phyloP scores from a whole-genome alignment of 2,113 vertebrate genomes.

The Hypanus sabinus region DNA sequence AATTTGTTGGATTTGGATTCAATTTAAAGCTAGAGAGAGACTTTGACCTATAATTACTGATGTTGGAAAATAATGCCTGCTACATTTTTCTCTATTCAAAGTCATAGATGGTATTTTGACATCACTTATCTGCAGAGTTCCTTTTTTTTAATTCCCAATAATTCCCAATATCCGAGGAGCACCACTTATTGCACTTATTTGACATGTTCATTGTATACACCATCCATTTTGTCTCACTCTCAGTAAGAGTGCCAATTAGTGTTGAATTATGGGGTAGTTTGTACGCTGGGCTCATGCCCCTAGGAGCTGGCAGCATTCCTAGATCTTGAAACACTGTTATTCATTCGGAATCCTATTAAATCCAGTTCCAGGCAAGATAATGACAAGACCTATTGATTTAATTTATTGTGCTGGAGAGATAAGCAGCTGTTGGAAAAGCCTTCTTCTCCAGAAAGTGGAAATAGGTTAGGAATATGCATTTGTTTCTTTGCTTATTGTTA shows the following conservation, averaged over 20 bases:
- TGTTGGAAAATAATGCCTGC: not conserved
- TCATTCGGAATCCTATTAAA: conserved; percentile 27
- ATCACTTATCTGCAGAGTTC: not conserved
- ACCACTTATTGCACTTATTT: conserved; percentile 15
- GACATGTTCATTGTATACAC: conserved; percentile 22
- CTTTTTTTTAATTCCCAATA: not conserved
- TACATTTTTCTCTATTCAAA: not conserved
- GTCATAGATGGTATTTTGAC: not conserved
- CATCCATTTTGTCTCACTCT: not conserved
- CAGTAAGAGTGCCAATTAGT: conserved; percentile 23
- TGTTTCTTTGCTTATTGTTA: not conserved
- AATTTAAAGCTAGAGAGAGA: not conserved
- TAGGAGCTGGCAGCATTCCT: conserved; percentile 32
- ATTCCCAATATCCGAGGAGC: conserved; percentile 11
- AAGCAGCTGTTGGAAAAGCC: not conserved
- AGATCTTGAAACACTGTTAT: not conserved
- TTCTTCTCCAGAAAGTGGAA: not conserved
- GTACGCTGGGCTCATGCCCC: not conserved
- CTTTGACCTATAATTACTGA: conserved; percentile 3
- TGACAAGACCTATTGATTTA: conserved; percentile 7
- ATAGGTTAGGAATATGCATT: not conserved
- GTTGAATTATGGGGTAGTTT: conserved; percentile 31
- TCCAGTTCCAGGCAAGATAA: not conserved
- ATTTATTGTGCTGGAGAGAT: not conserved
- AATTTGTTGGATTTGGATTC: not conserved